phyloP scores from a whole-genome alignment of 1,140 invertebrate species.

The Zophobas atratus region DNA sequence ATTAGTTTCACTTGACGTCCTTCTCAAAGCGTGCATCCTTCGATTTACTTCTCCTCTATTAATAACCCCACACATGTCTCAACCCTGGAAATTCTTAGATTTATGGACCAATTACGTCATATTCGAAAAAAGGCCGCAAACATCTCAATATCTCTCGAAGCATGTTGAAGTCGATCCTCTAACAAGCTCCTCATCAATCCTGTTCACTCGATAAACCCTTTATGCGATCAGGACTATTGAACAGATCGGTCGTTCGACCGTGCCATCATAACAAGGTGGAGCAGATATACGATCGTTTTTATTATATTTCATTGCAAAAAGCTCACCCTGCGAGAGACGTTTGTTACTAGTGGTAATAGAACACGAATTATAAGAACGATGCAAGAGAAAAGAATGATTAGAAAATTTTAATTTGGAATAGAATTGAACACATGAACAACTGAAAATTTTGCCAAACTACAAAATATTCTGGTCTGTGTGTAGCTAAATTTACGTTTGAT shows the following conservation, averaged over 20 bases:
- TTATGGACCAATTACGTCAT: conserved; percentile 15
- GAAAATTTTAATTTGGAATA: no score
- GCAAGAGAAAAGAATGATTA: no score
- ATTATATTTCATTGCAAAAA: no score
- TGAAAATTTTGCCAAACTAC: no score
- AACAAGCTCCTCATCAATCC: conserved; percentile 56
- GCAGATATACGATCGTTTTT: no score
- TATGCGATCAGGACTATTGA: conserved; percentile 52
- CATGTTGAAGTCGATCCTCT: conserved; percentile 23
- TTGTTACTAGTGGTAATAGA: no score
- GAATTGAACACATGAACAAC: no score
- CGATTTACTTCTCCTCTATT: conserved; percentile 22
- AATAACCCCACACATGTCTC: conserved; percentile 20
- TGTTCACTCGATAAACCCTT: conserved; percentile 56
- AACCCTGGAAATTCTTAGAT: background rate
- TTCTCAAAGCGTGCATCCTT: conserved; percentile 35
- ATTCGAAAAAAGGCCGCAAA: conserved; percentile 13
- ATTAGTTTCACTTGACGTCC: no score
- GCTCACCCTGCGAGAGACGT: no score
- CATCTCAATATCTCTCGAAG: conserved; percentile 21
- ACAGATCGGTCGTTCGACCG: conserved; percentile 40
- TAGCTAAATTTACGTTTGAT: no score
- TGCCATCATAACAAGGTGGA: background rate
- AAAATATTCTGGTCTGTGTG: no score
- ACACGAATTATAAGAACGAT: no score